Base-by-base conservation (phyloP, 2,888 invertebrate genomes). In the Cybosia mesomella region DNA sequence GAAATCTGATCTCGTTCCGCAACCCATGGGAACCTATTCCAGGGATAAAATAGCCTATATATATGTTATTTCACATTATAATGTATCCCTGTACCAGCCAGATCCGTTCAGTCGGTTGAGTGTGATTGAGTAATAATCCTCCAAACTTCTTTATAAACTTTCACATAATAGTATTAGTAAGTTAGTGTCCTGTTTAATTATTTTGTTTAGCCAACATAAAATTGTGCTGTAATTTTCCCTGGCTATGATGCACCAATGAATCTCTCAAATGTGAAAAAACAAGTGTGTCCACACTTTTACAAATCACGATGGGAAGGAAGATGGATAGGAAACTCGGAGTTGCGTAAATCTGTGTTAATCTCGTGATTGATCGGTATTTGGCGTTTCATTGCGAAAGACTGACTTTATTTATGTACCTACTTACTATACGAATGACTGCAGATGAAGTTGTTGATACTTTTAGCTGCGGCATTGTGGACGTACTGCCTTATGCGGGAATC, bases 351-450 rank as follows among this genome's bases (percentile, higher is more conserved):
- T 64, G 53, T 55, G 64, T 71, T 69, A 78, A 73, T 68, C 68
- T 61, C 58, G 67, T 72, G 79, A 79, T 78, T 68, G 71, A 79
- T 79, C 21, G 72, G 21, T 32, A 34, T 67, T 71, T 55, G 76
- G 64, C 55, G 64, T 71, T 65, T 55, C 66, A 59, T 63, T 49
- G 39, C 60, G 58, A 39, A 53, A 66, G 15, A 61, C 58, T 8
- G 13, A 22, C 10, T 53, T 22, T 63, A 54, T 34, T 34, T 54
- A 15, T 62, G 28, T 32, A 54, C 3, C 1, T 28, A 28, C 1
- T n/a, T 24, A 60, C 24, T 59, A 39, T 15, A 58, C 4, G 34
- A 34, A 34, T n/a, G n/a, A 8, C 10, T 34, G 8, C 34, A 34
- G 34, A 9, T 34, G 8, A 9, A 10, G 8, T 10, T 34, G 34